Percentiles rank a stretch among this genome's conserved stretches.
These are phyloP conservation scores for Sinohyriopsis cumingii DNA, from an alignment of 2,888 invertebrate species.

Conservation along the genomic window DNA sequence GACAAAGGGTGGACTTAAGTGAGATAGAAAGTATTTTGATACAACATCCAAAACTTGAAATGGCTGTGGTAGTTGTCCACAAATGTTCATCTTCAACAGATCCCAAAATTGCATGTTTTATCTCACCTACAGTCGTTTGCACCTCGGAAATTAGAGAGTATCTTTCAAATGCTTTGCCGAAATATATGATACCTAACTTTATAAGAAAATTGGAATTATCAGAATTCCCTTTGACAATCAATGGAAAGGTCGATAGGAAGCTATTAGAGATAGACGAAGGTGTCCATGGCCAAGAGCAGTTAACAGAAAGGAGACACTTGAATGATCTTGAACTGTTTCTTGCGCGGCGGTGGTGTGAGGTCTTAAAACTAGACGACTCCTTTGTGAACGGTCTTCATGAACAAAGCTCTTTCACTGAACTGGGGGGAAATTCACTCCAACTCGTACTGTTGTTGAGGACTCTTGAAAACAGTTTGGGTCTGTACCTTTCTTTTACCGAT, in stretches of 20 bases:
- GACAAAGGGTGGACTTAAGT: constrained; percentile 87
- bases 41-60: constrained; percentile 49
- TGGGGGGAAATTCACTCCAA: no score
- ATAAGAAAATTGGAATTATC: constrained; percentile 41
- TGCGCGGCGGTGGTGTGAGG: constrained; percentile 42
- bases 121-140: constrained; percentile 47
- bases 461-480: constrained; percentile 38
- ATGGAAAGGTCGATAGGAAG: constrained; percentile 51
- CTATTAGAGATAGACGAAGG: constrained; percentile 41
- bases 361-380: constrained; percentile 43
- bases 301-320: constrained; percentile 36
- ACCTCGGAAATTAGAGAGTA: constrained; percentile 50
- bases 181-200: constrained; percentile 52
- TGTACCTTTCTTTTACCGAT: constrained; percentile 45
- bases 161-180: constrained; percentile 44
- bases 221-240: no score
- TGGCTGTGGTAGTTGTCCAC: constrained; percentile 49
- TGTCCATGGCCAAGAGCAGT: constrained; percentile 27
- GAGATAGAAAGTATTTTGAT: constrained; percentile 80
- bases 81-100: constrained; percentile 32
- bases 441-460: constrained; percentile 43
- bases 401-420: constrained; percentile 51
- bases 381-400: constrained; percentile 38
- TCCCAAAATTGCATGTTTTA: constrained; percentile 44
- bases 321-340: constrained; percentile 45